Base-by-base conservation (phyloP, 1,140 invertebrate species). In the Drosophila lini region DNA sequence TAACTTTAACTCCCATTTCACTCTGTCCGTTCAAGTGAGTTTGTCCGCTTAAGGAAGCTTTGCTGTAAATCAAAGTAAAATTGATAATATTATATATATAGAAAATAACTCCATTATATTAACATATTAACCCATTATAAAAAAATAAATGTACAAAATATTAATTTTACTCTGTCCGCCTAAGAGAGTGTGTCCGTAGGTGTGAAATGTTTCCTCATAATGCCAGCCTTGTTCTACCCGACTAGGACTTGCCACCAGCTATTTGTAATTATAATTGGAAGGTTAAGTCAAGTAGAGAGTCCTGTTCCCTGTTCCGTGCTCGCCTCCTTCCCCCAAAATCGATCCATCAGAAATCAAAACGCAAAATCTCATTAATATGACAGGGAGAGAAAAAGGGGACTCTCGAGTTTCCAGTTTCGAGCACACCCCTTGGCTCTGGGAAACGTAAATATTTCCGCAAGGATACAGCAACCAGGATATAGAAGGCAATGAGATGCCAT, bases 321-420 rank as follows among this genome's bases (percentile, higher is more conserved):
- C 47, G 10, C 5, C 48, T 52, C 31, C 48, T 19, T 3, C 34
- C 65, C 65, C 79, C 45, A 50, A 48, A 59, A 56, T 60, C 80
- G 67, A 86, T 86, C 83, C 80, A 86, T 86, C 83, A 86, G 80
- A 86, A 88, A 86, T 86, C 83, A 86, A 83, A 86, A 88, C 71
- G 69, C 60, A 50, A 78, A 86, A 86, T 86, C 83, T 83, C 83
- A 86, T 86, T 86, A 86, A 86, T 83, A 74, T 83, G 83, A 86
- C 83, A 86, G 74, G 38, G 36, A 15, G 38, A 25, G 25, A 59
- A 70, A 41, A 25, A 6, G 50, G 47, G 47, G 45, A 44, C 16
- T 48, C 31, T 67, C 63, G 42, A 8, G 34, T 67, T 67, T 67
- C 63, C n/a, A 10, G 16, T 19, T 9, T 5, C 28, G 22, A 15